These are phyloP conservation scores for Lepetodrilus schrolli DNA, from an alignment of 2,888 invertebrate species.

Conservation along the genomic window DNA sequence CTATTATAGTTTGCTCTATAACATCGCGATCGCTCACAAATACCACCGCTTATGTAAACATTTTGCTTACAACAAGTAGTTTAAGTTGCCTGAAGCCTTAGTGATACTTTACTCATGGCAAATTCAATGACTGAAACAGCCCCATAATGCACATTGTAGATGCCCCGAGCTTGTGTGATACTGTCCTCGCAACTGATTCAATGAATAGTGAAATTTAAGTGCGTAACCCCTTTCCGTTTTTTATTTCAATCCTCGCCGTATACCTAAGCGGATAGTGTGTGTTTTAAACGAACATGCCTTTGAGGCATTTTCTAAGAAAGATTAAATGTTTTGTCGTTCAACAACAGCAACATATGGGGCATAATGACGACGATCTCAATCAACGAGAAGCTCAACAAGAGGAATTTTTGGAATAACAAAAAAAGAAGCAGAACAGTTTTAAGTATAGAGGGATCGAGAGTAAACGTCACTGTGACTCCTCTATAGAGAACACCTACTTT, in stretches of 20 bases:
- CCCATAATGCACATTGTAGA: background rate
- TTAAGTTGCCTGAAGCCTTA: background rate
- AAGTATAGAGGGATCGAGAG: too few relatives aligned
- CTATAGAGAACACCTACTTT: too few relatives aligned
- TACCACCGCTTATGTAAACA: background rate
- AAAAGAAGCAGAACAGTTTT: too few relatives aligned
- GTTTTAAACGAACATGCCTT: background rate
- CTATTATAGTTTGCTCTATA: background rate
- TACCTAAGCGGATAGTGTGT: background rate
- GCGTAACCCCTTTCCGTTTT: background rate
- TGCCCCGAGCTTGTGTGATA: conserved; percentile 10
- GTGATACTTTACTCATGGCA: background rate
- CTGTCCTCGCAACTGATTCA: background rate
- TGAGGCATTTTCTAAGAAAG: background rate
- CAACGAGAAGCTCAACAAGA: too few relatives aligned
- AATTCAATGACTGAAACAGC: conserved; percentile 13
- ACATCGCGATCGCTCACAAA: background rate
- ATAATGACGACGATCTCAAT: background rate
- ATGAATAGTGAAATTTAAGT: conserved; percentile 14
- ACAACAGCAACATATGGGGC: background rate
- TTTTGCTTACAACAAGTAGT: background rate
- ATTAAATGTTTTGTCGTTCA: background rate
- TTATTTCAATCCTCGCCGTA: background rate
- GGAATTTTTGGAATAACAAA: too few relatives aligned
- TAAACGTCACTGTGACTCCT: too few relatives aligned